A percentile compares a stretch with the other conserved stretches of the same genome.
These are phyloP conservation scores for Chromoteleia sp. DNA, from an alignment of 2,888 invertebrate genomes.

Conservation along the genomic window DNA sequence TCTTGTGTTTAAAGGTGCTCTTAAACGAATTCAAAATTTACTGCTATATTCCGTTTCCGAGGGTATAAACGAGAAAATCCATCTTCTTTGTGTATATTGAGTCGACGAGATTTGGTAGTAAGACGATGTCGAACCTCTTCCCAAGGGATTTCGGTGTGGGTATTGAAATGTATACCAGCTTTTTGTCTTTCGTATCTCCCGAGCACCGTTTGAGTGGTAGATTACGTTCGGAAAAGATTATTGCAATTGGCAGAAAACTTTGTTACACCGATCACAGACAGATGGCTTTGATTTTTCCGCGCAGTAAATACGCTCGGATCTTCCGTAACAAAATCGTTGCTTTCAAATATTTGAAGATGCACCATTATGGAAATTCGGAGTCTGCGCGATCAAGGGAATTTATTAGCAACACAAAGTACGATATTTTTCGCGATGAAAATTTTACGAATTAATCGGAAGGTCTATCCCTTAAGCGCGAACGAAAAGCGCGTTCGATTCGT, in stretches of 20 bases:
- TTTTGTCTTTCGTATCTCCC: constrained; percentile 20
- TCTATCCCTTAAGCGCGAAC: too few species aligned
- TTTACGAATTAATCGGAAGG: neutral
- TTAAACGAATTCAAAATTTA: constrained; percentile 27
- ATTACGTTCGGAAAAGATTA: constrained; percentile 30
- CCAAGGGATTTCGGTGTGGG: constrained; percentile 21
- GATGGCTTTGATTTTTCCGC: neutral
- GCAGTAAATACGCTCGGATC: neutral
- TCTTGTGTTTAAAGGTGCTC: neutral
- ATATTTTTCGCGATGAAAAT: neutral
- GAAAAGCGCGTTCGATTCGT: neutral
- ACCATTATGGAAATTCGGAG: neutral
- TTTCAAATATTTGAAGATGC: neutral
- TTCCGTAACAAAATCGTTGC: neutral
- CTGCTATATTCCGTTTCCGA: constrained; percentile 15
- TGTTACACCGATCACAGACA: constrained; percentile 22
- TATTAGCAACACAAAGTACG: neutral
- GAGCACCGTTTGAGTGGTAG: constrained; percentile 19
- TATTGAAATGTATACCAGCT: constrained; percentile 33
- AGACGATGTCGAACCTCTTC: constrained; percentile 39
- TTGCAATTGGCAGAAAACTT: constrained; percentile 40
- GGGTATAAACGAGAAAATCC: constrained; percentile 32
- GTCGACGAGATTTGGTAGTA: constrained; percentile 44
- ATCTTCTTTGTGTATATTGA: constrained; percentile 31
- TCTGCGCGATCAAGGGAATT: neutral